These are phyloP conservation scores for Lepeophtheirus salmonis DNA, from an alignment of 1,140 invertebrate species.

Conservation along the genomic window DNA sequence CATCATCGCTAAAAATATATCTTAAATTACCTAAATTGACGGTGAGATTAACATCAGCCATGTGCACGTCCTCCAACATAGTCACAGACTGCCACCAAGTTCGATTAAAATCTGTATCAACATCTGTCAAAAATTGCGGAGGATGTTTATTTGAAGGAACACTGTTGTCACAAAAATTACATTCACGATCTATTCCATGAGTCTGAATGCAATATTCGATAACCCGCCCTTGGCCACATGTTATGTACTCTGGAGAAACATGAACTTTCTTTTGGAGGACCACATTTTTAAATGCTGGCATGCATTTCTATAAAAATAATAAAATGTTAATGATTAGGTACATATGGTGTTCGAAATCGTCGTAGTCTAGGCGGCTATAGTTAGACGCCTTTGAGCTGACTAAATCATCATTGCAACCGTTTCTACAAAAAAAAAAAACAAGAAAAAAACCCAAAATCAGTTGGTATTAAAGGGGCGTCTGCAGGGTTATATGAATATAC, in stretches of 20 bases:
- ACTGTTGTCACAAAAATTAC: slow-evolving; percentile 38
- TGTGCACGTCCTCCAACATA: slow-evolving; percentile 77
- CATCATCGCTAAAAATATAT: too few relatives aligned
- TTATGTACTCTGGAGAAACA: slow-evolving; percentile 54
- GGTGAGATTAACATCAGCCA: slow-evolving; percentile 78
- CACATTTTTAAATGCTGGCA: slow-evolving; percentile 88
- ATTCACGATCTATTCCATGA: slow-evolving; percentile 33
- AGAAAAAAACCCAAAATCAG: too few relatives aligned
- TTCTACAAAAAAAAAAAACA: too few relatives aligned
- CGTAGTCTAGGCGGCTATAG: too few relatives aligned
- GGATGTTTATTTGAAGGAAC: slow-evolving; percentile 41
- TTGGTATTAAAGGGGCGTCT: too few relatives aligned
- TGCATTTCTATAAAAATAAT: slow-evolving; percentile 59
- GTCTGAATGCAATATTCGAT: slow-evolving; percentile 79
- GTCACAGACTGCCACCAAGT: slow-evolving; percentile 99
- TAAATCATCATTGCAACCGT: too few relatives aligned
- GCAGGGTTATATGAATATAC: too few relatives aligned
- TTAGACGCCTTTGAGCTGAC: too few relatives aligned
- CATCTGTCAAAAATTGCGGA: slow-evolving; percentile 66
- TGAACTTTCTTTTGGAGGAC: slow-evolving; percentile 70
- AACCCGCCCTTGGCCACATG: slow-evolving; percentile 58
- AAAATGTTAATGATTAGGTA: too few relatives aligned
- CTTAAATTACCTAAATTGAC: slow-evolving; percentile 50
- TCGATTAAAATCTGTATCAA: slow-evolving; percentile 56
- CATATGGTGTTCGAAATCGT: too few relatives aligned